Conservation (phyloP, 2,797 vertebrate genomes). For the Syngnathus rostellatus region DNA sequence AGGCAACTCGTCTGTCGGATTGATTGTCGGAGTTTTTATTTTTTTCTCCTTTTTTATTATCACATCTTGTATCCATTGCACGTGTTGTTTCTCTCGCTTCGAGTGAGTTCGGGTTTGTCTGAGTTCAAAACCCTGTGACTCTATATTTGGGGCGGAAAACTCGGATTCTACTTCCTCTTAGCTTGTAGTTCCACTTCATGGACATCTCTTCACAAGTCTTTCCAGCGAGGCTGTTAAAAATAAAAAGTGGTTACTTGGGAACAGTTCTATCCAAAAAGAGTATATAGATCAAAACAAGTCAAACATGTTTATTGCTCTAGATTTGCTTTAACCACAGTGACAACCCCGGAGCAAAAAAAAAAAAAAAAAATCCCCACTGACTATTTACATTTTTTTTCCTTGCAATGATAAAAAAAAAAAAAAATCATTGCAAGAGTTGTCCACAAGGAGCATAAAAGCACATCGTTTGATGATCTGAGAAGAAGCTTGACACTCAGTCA, state of each 20-base stretch:
- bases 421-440: neutral
- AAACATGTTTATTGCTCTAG: neutral
- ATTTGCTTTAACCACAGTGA: conserved; percentile 1
- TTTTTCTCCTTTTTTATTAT: neutral
- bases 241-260: neutral
- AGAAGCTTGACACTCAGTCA: conserved; percentile 44
- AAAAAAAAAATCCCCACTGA: neutral
- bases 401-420: neutral
- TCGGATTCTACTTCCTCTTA: conserved; percentile 10
- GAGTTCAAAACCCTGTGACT: conserved; percentile 20
- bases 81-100: conserved; percentile 6
- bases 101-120: conserved; percentile 5
- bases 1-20: conserved; percentile 27
- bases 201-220: conserved; percentile 7
- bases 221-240: conserved; percentile 2
- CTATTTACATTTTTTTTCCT: neutral
- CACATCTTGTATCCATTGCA: conserved; percentile 11
- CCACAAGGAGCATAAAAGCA: conserved; percentile 14
- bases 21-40: conserved; percentile 19
- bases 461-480: conserved; percentile 39
- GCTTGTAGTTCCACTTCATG: conserved; percentile 28
- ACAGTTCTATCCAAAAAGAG: neutral
- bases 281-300: neutral
- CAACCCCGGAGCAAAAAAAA: neutral
- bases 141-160: conserved; percentile 22